Evolutionary conservation across 2,888 invertebrate genomes (phyloP).

Genomic region (Tineola bisselliella): DNA sequence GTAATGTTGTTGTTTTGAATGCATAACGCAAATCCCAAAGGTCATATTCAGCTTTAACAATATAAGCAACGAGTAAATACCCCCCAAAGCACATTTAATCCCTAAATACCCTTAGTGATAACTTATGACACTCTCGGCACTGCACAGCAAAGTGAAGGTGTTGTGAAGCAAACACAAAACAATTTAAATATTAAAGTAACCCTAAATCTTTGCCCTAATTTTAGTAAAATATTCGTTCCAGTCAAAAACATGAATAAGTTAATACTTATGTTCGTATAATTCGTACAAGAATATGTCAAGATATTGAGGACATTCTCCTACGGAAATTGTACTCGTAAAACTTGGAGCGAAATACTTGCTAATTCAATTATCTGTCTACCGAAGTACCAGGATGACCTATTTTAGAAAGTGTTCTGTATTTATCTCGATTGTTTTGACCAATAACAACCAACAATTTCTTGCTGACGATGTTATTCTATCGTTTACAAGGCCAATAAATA

Average conservation of each 20-base stretch:
- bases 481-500: not conserved
- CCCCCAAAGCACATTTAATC: not conserved
- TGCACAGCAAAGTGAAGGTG: not conserved
- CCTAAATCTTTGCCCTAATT: too few species aligned
- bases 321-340: conserved; percentile 7
- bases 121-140: not conserved
- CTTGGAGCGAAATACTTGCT: conserved; percentile 8
- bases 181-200: too few species aligned
- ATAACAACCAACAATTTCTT: not conserved
- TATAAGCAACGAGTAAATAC: too few species aligned
- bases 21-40: too few species aligned
- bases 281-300: not conserved
- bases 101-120: not conserved
- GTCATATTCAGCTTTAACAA: too few species aligned
- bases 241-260: not conserved
- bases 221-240: too few species aligned
- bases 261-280: not conserved
- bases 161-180: too few species aligned
- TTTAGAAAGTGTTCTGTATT: not conserved
- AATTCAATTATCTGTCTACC: conserved; percentile 1
- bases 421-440: not conserved
- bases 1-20: too few species aligned
- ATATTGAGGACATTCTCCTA: not conserved
- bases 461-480: not conserved
- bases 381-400: not conserved